Percentiles rank a stretch among this genome's conserved stretches.
These are phyloP conservation scores for Lethenteron camtschaticum DNA, from an alignment of 2,113 vertebrate genomes.

Conservation along the genomic window DNA sequence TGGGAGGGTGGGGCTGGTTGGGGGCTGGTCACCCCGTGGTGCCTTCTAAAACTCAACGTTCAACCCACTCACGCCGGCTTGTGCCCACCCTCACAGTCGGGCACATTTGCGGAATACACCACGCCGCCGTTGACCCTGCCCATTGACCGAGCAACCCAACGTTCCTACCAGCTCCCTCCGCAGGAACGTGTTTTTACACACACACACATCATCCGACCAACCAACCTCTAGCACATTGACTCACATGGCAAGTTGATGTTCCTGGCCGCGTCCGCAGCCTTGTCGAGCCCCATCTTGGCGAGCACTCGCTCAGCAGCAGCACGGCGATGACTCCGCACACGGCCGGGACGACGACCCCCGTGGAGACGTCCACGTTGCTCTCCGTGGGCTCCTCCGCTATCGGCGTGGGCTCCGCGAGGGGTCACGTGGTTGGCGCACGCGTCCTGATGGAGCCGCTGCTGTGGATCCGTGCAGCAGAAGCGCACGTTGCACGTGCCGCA, in stretches of 20 bases:
- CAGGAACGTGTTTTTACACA: background rate
- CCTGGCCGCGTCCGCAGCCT: constrained; percentile 39
- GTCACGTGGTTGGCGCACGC: constrained; percentile 68
- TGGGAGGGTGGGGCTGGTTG: too few species aligned
- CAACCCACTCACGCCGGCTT: too few species aligned
- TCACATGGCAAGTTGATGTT: constrained; percentile 69
- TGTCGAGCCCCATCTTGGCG: constrained; percentile 63
- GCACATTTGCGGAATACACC: too few species aligned
- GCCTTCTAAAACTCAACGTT: too few species aligned
- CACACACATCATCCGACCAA: background rate
- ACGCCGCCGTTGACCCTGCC: too few species aligned
- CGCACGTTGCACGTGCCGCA: constrained; percentile 92
- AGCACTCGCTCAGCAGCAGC: constrained; percentile 72
- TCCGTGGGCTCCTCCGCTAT: constrained; percentile 37
- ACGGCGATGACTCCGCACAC: constrained; percentile 75
- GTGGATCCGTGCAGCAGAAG: constrained; percentile 87
- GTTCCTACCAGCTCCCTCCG: too few species aligned
- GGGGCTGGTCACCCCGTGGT: too few species aligned
- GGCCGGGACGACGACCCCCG: constrained; percentile 81
- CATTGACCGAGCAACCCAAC: too few species aligned
- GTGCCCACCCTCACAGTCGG: too few species aligned
- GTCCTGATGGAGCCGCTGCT: constrained; percentile 15
- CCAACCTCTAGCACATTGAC: constrained; percentile 5
- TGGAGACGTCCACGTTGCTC: constrained; percentile 44
- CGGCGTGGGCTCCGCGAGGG: constrained; percentile 50